phyloP scores from a whole-genome alignment of 2,113 vertebrate species.

The Halcyon senegalensis region DNA sequence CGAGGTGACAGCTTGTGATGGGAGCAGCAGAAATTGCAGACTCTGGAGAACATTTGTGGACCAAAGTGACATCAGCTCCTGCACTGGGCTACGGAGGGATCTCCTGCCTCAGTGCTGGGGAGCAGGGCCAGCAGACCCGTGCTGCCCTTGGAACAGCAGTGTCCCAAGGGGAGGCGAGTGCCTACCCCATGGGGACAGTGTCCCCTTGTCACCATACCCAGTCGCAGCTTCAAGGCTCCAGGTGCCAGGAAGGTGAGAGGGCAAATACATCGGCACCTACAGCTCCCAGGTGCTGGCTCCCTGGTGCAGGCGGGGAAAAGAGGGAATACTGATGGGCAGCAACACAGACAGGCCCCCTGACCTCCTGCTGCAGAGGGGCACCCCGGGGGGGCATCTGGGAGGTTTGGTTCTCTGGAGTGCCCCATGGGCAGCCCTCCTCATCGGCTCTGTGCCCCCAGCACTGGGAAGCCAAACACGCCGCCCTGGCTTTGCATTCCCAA shows the following conservation, averaged over 20 bases:
- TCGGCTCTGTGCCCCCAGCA: accelerated
- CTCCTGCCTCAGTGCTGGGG: background rate
- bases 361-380: background rate
- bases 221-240: background rate
- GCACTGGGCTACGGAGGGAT: background rate
- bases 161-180: background rate
- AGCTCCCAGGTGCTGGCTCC: background rate
- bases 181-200: accelerated
- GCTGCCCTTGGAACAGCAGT: background rate
- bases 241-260: background rate
- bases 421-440: background rate
- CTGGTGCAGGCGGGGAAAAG: background rate
- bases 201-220: background rate
- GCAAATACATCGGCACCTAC: accelerated
- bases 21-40: background rate
- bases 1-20: background rate
- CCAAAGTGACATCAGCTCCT: background rate
- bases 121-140: background rate
- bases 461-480: accelerated
- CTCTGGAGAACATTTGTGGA: background rate
- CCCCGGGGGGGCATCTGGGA: background rate
- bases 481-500: background rate
- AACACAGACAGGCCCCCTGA: accelerated
- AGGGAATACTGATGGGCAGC: background rate
- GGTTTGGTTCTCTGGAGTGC: background rate